Evolutionary conservation across 64 coral and sea anemone species (phyloP), one percentile per base, ranked within the genome.

Genomic region (Catalaphyllia jardinei): DNA sequence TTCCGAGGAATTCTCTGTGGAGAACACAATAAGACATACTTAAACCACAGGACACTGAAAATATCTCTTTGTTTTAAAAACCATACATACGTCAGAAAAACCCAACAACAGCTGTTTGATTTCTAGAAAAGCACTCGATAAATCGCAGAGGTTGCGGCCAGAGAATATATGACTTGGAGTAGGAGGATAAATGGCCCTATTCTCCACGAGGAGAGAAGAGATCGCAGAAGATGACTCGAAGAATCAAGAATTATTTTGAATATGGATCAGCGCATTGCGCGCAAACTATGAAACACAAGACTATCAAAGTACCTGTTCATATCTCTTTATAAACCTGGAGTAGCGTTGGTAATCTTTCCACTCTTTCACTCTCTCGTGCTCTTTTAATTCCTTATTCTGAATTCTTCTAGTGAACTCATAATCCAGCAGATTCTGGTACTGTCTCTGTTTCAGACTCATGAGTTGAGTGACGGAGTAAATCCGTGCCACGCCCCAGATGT

Each of bases 261-360:
- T 39, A 39, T 39, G 38, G 38, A 39, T 39, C 4, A n/a, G n/a
- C n/a, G 38, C 38, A 39, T 39, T 39, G 4, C 38, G 38, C 38
- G 4, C 38, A 39, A 39, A 2, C 4, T 39, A 39, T n/a, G n/a
- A n/a, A 39, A 39, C 2, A 39, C 8, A 9, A 11, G 52, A 55
- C 52, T 55, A 55, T 55, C 52, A 18, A n/a, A n/a, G n/a, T n/a
- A n/a, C 96, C 96, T 93, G 91, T 14, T 98, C 96, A 64, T 98
- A 95, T 77, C 72, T 98, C 76, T 94, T 95, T 50, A 98, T 98
- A 52, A 95, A 95, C 62, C 54, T 93, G 29, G 72, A 87, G 63
- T 98, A 98, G 31, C 96, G 87, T 39, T 84, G 59, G 85, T 98
- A 98, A 28, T 98, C 96, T 60, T 94, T 95, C 93, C 87, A 90